phyloP scores from a whole-genome alignment of 2,113 vertebrate species.

The Malurus alboscapulatus region DNA sequence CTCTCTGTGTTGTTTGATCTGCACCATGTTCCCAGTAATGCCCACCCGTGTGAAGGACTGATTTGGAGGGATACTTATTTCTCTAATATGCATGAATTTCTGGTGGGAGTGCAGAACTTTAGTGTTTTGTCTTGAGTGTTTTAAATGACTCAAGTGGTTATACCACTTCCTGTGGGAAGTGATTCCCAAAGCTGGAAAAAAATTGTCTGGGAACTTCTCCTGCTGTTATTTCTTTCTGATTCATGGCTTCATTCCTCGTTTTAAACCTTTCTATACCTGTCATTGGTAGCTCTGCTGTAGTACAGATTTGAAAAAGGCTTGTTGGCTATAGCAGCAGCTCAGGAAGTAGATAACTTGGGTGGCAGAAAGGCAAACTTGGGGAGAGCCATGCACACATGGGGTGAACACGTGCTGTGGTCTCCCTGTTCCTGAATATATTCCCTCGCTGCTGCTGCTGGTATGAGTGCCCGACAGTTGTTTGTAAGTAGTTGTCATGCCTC shows the following conservation, averaged over 20 bases:
- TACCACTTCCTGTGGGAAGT: constrained; percentile 58
- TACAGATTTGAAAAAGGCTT: background rate
- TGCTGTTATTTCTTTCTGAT: constrained; percentile 20
- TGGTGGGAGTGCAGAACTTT: background rate
- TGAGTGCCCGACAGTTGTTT: background rate
- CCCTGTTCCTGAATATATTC: background rate
- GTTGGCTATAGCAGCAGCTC: background rate
- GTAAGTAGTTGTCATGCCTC: constrained; percentile 26
- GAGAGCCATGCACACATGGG: background rate
- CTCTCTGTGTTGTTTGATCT: background rate
- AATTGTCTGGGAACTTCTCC: constrained; percentile 36
- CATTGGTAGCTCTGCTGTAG: background rate
- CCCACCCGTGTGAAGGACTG: background rate
- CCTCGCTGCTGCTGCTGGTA: background rate
- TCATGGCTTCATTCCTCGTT: background rate
- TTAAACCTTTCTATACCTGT: background rate
- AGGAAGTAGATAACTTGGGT: background rate
- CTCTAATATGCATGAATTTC: background rate
- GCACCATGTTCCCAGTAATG: background rate
- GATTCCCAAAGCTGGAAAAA: constrained; percentile 50
- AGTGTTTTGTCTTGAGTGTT: background rate
- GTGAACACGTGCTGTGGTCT: background rate
- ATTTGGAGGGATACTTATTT: background rate
- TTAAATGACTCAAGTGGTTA: background rate
- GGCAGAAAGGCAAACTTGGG: background rate